Percentiles rank a stretch among this genome's conserved stretches.
phyloP scores from a whole-genome alignment of 2,888 invertebrate genomes.

The Drosophila colorata region DNA sequence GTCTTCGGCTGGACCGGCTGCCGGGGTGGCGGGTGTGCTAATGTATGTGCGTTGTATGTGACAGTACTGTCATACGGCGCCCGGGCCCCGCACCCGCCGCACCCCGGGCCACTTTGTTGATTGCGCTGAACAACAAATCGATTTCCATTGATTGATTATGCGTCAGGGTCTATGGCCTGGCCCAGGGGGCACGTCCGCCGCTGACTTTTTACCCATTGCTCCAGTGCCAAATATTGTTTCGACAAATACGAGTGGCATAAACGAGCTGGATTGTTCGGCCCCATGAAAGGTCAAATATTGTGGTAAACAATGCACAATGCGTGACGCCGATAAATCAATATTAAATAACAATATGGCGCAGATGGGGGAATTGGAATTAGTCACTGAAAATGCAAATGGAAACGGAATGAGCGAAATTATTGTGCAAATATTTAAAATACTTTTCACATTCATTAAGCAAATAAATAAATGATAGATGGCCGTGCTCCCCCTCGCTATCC shows the following conservation, averaged over 20 bases:
- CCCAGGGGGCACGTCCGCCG: slow-evolving; percentile 27
- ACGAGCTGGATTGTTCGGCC: slow-evolving; percentile 8
- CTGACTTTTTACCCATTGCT: slow-evolving; percentile 41
- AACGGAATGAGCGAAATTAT: slow-evolving; percentile 32
- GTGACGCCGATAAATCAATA: slow-evolving; percentile 69
- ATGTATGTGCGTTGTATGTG: slow-evolving; percentile 28
- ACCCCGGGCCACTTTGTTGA: slow-evolving; percentile 40
- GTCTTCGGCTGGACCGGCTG: neutral
- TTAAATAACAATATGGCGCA: slow-evolving; percentile 39
- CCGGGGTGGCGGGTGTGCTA: slow-evolving; percentile 2
- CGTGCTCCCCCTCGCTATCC: no score
- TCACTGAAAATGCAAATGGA: slow-evolving; percentile 14
- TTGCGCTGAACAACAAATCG: slow-evolving; percentile 66
- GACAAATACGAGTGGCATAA: slow-evolving; percentile 50
- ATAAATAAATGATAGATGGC: slow-evolving; percentile 30
- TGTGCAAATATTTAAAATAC: slow-evolving; percentile 69
- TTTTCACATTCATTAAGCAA: slow-evolving; percentile 63
- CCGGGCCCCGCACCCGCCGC: neutral
- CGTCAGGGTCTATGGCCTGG: slow-evolving; percentile 49
- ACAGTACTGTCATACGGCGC: slow-evolving; percentile 17
- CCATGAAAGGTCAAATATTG: slow-evolving; percentile 64
- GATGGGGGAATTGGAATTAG: slow-evolving; percentile 31
- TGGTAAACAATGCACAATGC: slow-evolving; percentile 61
- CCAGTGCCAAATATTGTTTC: slow-evolving; percentile 33
- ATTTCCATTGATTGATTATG: slow-evolving; percentile 78